A percentile compares a stretch with the other conserved stretches of the same genome.
Evolutionary conservation across 2,113 vertebrate species (phyloP).

Genomic region (Silurus asotus): DNA sequence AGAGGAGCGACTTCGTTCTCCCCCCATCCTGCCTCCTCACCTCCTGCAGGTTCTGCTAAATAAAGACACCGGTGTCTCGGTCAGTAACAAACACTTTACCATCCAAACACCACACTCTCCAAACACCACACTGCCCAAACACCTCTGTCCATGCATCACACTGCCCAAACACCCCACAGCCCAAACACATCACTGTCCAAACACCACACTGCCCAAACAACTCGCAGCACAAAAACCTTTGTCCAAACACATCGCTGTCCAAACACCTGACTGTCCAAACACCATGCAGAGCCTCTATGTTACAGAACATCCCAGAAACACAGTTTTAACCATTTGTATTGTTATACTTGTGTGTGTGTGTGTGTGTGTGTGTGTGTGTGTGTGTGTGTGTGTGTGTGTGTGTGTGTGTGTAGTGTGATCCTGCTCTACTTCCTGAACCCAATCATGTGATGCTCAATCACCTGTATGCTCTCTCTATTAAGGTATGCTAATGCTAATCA

Average conservation of each 20-base stretch:
- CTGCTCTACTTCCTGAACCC: constrained; percentile 94
- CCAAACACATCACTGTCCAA: too few relatives aligned
- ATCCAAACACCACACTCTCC: background rate
- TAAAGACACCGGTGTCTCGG: constrained; percentile 94
- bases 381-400: background rate
- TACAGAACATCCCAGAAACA: background rate
- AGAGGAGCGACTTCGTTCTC: constrained; percentile 86
- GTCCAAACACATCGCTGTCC: too few relatives aligned
- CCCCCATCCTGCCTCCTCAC: constrained; percentile 92
- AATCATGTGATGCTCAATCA: constrained; percentile 99
- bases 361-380: constrained; percentile 8
- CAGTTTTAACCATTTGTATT: background rate
- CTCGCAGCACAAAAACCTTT: too few relatives aligned
- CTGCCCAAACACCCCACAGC: too few relatives aligned
- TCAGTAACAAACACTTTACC: constrained; percentile 69
- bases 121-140: too few relatives aligned
- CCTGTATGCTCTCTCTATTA: constrained; percentile 95
- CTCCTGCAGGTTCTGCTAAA: constrained; percentile 97
- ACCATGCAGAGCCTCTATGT: too few relatives aligned
- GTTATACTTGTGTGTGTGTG: background rate
- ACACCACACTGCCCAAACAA: too few relatives aligned
- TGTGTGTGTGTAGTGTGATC: constrained; percentile 82
- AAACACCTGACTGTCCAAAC: too few relatives aligned
- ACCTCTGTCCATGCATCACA: too few relatives aligned
- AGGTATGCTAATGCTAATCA: constrained; percentile 69